Percentiles rank a stretch among this genome's conserved stretches.
Evolutionary conservation across 2,888 invertebrate genomes (phyloP).

Genomic region (Plebejus argus): DNA sequence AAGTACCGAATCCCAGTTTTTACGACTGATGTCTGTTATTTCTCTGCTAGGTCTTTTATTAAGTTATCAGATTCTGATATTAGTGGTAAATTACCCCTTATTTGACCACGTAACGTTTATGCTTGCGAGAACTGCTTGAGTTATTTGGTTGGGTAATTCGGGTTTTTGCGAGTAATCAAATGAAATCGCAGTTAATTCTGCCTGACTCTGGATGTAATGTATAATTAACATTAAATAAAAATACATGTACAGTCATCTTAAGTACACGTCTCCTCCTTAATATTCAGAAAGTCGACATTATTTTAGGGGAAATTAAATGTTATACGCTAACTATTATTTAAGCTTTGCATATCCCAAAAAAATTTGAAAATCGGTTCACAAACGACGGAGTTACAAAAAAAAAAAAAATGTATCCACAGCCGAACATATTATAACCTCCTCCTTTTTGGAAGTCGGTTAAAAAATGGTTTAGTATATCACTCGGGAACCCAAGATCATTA

Average conservation of each 20-base stretch:
- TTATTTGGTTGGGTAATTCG: slow-evolving; percentile 30
- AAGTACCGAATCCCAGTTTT: slow-evolving; percentile 39
- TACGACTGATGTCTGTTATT: slow-evolving; percentile 44
- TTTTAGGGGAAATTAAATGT: no score
- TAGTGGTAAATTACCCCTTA: slow-evolving; percentile 31
- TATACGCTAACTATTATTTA: no score
- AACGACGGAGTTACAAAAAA: no score
- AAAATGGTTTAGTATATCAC: no score
- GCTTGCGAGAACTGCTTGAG: slow-evolving; percentile 22
- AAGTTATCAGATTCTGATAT: slow-evolving; percentile 42
- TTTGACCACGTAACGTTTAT: slow-evolving; percentile 31
- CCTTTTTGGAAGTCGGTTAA: no score
- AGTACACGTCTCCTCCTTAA: not conserved
- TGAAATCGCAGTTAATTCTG: slow-evolving; percentile 13
- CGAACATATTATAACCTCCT: no score
- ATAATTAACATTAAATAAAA: not conserved
- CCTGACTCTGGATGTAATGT: not conserved
- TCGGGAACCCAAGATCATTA: not conserved
- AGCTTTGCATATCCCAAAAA: no score
- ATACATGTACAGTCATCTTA: not conserved
- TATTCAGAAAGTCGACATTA: not conserved
- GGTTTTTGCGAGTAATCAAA: slow-evolving; percentile 20
- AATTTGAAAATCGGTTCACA: no score
- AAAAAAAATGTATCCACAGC: no score
- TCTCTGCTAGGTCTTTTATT: slow-evolving; percentile 43